Percentiles rank a stretch among this genome's conserved stretches.
These are phyloP conservation scores for Verasper variegatus DNA, from an alignment of 2,113 vertebrate species.

Conservation along the genomic window DNA sequence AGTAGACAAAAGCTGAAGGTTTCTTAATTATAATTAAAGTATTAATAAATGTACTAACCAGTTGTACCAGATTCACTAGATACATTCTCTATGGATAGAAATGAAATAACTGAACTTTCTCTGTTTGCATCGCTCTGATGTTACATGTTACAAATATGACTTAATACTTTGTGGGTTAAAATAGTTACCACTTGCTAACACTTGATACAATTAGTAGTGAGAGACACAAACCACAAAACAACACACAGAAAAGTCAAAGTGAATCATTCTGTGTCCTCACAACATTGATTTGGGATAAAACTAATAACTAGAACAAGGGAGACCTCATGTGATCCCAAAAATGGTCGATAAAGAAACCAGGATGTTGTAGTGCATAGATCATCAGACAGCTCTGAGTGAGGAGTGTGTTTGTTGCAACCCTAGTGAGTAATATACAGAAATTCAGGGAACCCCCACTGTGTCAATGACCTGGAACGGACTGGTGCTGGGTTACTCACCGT, in stretches of 20 bases:
- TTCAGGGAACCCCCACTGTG: slow-evolving; percentile 44
- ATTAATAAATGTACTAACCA: no score
- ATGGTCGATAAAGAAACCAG: slow-evolving; percentile 19
- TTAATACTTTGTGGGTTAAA: no score
- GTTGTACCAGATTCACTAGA: no score
- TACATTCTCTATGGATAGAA: no score
- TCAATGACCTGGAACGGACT: slow-evolving; percentile 1
- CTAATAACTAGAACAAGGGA: slow-evolving; percentile 9
- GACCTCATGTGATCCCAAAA: slow-evolving; percentile 13
- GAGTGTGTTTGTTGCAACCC: slow-evolving; percentile 16
- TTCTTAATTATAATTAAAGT: no score
- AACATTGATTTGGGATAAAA: not conserved
- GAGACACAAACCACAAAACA: not conserved
- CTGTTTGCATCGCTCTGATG: no score
- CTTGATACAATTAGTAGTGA: not conserved
- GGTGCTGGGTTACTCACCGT: slow-evolving; percentile 15
- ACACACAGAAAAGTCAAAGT: not conserved
- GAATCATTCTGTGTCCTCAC: not conserved
- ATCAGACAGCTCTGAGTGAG: slow-evolving; percentile 28
- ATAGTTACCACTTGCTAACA: not conserved
- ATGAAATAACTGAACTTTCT: no score
- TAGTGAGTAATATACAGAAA: slow-evolving; percentile 47
- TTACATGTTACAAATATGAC: no score
- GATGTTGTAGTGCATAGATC: slow-evolving; percentile 40
- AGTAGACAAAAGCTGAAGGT: no score